Base-by-base conservation (phyloP, 2,113 vertebrate genomes). In the Takifugu bimaculatus region DNA sequence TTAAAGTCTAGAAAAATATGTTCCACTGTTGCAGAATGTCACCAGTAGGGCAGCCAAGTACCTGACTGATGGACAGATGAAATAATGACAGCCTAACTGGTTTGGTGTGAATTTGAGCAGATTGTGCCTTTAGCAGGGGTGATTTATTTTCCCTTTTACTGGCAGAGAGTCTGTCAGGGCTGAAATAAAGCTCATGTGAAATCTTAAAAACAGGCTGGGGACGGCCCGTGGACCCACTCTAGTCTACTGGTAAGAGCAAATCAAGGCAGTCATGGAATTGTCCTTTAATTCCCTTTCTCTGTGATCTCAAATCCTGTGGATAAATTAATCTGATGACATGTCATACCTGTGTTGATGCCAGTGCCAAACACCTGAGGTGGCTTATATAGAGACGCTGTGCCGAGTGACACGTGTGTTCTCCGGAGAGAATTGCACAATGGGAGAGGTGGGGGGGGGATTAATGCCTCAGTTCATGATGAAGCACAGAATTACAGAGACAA, bases 401-500 rank as follows among this genome's bases (percentile, higher is more conserved):
- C 15, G 44, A 71, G 81, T 79, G 83, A 81, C 77, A 80, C 84
- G 79, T 84, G 75, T 49, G 50, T 83, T 86, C 78, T 77, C 77
- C 43, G n/a, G 63, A 71, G 71, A 78, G 63, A n/a, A 13, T n/a
- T 9, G 48, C 15, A 50, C 15, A 20, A 20, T 53, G 39, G 58
- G 56, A 57, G 35, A 56, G 56, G 58, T 61, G 67, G 53, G 6
- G 59, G 58, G 67, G 53, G 6, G 59, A 48, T 59, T 85, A 82
- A 81, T 84, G 83, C 81, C 80, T 88, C 83, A 85, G 84, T 88
- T 88, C 79, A 87, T 66, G 71, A 82, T 77, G 83, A 87, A 85
- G 84, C 83, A 78, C 72, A 57, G 67, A 87, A 88, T 90, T 86
- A 85, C 80, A 76, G 74, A 87, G 85, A 88, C 85, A 88, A 76